Conservation (phyloP, 2,888 invertebrate genomes). For the Heliconius sara region DNA sequence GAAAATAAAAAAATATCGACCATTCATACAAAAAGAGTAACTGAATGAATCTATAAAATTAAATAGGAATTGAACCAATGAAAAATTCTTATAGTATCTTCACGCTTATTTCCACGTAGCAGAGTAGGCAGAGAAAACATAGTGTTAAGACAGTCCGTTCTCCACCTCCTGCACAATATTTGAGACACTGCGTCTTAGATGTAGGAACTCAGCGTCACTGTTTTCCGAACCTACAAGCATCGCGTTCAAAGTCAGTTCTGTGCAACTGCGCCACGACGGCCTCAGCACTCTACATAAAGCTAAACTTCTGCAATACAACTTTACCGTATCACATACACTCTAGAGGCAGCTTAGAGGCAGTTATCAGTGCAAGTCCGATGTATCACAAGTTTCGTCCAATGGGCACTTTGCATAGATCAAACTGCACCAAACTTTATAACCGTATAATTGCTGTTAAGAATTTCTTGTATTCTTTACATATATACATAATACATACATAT, state of each 20-base stretch:
- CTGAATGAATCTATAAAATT: too few species aligned
- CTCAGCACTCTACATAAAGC: background rate
- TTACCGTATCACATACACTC: background rate
- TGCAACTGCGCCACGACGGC: background rate
- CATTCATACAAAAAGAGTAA: too few species aligned
- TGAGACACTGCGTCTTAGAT: too few species aligned
- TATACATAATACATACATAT: background rate
- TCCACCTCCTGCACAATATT: too few species aligned
- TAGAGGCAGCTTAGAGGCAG: background rate
- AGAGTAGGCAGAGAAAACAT: too few species aligned
- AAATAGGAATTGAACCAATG: too few species aligned
- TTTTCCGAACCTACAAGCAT: background rate
- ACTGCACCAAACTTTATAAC: background rate
- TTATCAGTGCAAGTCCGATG: background rate
- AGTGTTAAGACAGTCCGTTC: too few species aligned
- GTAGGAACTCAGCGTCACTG: too few species aligned
- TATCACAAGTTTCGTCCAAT: slow-evolving; percentile 1
- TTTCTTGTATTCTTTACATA: background rate
- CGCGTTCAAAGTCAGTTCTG: too few species aligned
- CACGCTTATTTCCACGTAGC: too few species aligned
- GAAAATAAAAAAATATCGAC: too few species aligned
- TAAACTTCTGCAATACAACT: background rate
- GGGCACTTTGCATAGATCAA: slow-evolving; percentile 8
- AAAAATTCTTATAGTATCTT: too few species aligned
- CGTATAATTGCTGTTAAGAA: background rate